Evolutionary conservation across 1,140 invertebrate genomes (phyloP).

Genomic region (Euglossa dilemma): DNA sequence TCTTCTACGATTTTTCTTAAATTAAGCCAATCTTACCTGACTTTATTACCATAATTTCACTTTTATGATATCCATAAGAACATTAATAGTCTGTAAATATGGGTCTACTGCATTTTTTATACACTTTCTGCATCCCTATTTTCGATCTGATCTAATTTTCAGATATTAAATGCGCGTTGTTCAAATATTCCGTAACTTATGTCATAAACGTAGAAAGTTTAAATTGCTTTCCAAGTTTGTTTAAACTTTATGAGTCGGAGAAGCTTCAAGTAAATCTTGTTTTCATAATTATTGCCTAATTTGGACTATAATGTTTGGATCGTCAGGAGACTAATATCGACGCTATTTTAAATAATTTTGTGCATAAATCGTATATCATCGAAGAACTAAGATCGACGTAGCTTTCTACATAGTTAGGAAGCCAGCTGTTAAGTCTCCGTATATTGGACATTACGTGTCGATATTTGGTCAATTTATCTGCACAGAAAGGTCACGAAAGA

Average conservation of each 20-base stretch:
- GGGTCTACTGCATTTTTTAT: not conserved
- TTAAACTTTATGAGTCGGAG: not conserved
- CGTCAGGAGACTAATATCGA: no score
- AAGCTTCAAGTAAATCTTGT: no score
- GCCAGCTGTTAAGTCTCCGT: no score
- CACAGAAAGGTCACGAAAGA: not conserved
- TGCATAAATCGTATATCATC: not conserved
- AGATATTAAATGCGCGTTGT: not conserved
- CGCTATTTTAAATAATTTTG: not conserved
- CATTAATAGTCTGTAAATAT: not conserved
- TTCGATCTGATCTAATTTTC: not conserved
- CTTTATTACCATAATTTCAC: conserved; percentile 1
- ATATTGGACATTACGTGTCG: not conserved
- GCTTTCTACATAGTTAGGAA: not conserved
- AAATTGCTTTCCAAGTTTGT: not conserved
- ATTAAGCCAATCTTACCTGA: not conserved
- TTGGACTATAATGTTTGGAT: not conserved
- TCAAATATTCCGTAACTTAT: not conserved
- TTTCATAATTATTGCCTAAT: not conserved
- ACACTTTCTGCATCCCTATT: not conserved
- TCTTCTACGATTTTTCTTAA: not conserved
- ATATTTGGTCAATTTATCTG: conserved; percentile 12
- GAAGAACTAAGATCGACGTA: not conserved
- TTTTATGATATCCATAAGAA: not conserved
- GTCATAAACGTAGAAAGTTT: not conserved